Conservation (phyloP, 2,113 vertebrate genomes). For the Abramis brama region DNA sequence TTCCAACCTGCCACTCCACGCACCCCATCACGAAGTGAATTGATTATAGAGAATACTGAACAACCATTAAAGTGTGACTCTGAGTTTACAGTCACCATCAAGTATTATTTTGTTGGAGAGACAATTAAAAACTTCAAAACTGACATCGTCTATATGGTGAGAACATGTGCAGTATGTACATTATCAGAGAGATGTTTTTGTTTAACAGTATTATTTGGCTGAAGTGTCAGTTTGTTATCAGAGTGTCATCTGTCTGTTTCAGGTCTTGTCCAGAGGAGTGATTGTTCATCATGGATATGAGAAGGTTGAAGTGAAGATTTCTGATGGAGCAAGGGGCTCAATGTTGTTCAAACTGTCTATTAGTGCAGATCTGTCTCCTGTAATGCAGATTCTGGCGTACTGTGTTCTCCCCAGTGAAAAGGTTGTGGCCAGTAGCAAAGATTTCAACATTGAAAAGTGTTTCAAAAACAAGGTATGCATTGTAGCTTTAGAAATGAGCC, state of each 20-base stretch:
- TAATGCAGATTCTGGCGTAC: slow-evolving; percentile 74
- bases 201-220: slow-evolving; percentile 58
- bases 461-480: slow-evolving; percentile 82
- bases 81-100: slow-evolving; percentile 55
- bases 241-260: slow-evolving; percentile 21
- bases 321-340: slow-evolving; percentile 66
- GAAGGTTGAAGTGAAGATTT: slow-evolving; percentile 60
- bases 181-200: slow-evolving; percentile 5
- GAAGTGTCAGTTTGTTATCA: slow-evolving; percentile 26
- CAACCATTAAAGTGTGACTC: background rate
- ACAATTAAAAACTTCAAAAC: slow-evolving; percentile 19
- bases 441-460: slow-evolving; percentile 77
- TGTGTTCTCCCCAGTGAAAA: slow-evolving; percentile 76
- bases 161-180: too few species aligned
- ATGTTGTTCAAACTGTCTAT: slow-evolving; percentile 73
- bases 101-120: slow-evolving; percentile 68
- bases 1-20: slow-evolving; percentile 39
- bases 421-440: slow-evolving; percentile 77
- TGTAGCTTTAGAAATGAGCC: background rate
- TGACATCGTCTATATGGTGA: slow-evolving; percentile 67
- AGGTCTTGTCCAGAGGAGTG: slow-evolving; percentile 78
- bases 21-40: slow-evolving; percentile 58
- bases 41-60: slow-evolving; percentile 59
- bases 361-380: slow-evolving; percentile 71
- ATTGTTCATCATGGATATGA: slow-evolving; percentile 72